These are phyloP conservation scores for Passerina amoena DNA, from an alignment of 2,113 vertebrate genomes.

Conservation along the genomic window DNA sequence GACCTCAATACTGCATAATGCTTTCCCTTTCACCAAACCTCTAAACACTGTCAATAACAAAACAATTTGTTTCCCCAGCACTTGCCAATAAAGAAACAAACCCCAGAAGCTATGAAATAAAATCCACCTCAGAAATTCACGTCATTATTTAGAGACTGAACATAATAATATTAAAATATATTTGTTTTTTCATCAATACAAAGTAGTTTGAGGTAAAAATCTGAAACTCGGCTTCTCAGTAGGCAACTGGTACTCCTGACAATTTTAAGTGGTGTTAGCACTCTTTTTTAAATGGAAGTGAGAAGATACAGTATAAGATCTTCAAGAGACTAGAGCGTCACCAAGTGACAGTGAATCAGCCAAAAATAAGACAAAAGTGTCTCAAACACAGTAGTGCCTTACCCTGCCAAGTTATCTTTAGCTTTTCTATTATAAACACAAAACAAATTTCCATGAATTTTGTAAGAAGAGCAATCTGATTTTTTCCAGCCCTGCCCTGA, in stretches of 20 bases:
- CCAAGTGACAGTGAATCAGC: background rate
- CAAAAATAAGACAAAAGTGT: background rate
- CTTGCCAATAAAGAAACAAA: background rate
- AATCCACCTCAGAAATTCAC: background rate
- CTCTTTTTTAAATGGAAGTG: background rate
- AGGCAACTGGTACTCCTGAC: background rate
- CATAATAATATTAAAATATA: background rate
- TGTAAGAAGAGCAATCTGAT: background rate
- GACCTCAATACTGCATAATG: conserved; percentile 36
- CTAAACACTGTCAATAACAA: background rate
- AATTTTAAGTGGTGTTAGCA: background rate
- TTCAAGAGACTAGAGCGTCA: background rate
- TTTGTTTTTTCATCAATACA: background rate
- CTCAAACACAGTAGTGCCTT: background rate
- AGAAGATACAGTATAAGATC: background rate
- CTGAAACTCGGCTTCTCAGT: background rate
- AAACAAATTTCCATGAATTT: background rate
- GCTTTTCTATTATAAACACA: background rate
- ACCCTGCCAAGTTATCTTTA: background rate
- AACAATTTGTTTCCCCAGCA: background rate
- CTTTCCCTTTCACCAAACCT: background rate
- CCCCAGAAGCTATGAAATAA: background rate
- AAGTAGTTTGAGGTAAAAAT: background rate
- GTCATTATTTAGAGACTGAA: background rate
- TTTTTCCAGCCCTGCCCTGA: background rate